Evolutionary conservation across 2,113 vertebrate species (phyloP).

Genomic region (Reinhardtius hippoglossoides): DNA sequence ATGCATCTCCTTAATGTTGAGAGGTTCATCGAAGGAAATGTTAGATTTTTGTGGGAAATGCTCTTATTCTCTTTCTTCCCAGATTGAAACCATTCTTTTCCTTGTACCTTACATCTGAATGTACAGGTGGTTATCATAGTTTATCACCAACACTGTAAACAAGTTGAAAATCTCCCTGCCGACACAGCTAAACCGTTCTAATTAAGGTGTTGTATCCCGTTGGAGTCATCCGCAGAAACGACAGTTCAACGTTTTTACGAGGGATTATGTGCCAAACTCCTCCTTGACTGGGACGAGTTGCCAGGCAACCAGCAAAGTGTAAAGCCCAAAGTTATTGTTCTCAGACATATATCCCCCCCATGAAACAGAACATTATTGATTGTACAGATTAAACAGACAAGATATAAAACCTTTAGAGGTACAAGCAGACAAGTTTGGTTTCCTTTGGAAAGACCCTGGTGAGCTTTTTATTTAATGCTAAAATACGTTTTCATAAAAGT

Average conservation of each 20-base stretch:
- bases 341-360: background rate
- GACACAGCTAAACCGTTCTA: background rate
- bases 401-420: background rate
- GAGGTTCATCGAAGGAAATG: background rate
- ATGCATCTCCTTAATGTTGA: background rate
- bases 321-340: background rate
- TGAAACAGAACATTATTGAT: conserved; percentile 2
- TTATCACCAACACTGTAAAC: background rate
- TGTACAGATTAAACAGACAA: background rate
- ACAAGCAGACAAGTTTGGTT: background rate
- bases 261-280: background rate
- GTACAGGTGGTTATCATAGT: background rate
- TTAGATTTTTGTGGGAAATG: background rate
- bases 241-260: background rate
- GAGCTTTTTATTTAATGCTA: background rate
- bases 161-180: background rate
- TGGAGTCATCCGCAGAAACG: background rate
- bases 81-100: too few species aligned
- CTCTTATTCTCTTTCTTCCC: background rate
- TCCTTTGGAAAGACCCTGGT: background rate
- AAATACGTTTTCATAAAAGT: background rate
- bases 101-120: too few species aligned
- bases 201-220: background rate
- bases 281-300: background rate
- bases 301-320: conserved; percentile 1